Base-by-base conservation (phyloP, 2,888 invertebrate species). In the Chloromyia formosa region DNA sequence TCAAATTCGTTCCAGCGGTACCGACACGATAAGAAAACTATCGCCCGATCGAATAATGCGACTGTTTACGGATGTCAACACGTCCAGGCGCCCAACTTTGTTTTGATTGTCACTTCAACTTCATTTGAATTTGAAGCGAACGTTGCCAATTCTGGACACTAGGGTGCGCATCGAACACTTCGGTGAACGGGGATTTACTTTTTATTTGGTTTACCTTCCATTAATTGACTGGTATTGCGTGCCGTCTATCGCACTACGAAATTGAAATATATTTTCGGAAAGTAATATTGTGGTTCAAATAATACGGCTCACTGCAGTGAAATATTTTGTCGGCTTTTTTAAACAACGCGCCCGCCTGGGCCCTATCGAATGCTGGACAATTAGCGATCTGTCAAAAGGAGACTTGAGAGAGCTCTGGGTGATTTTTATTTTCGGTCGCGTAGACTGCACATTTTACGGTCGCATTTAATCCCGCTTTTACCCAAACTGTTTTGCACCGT, bases 91-190 rank as follows among this genome's bases (percentile, higher is more conserved):
- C 62, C 18, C 16, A 62, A 40, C 62, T 62, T 62, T 62, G 62
- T 62, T 62, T 62, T 62, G 40, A n/a, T 62, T 62, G 62, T 40
- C 62, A 40, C 4, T 40, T 62, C 40, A 49, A 49, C 10, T 49
- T 3, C 7, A n/a, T 49, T 49, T 49, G 16, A 49, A 49, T 49
- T 49, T 49, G 42, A 42, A 42, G 42, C 12, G 5, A 9, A 12
- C 49, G 1, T 49, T n/a, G 3, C 49, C 12, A 12, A n/a, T 49
- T 49, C 49, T n/a, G 3, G 3, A 49, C 49, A 49, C 5, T n/a
- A 49, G 49, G 49, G 27, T 35, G 27, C 16, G 49, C 14, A 49
- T 49, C 49, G 3, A n/a, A n/a, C 12, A 10, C 12, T n/a, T 2
- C 12, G 10, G 16, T 5, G 49, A 49, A 42, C 7, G 42, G 42